Conservation (phyloP, 37 sponge, comb jelly and placozoan species). For the Chondrilla cf. caribensis region DNA sequence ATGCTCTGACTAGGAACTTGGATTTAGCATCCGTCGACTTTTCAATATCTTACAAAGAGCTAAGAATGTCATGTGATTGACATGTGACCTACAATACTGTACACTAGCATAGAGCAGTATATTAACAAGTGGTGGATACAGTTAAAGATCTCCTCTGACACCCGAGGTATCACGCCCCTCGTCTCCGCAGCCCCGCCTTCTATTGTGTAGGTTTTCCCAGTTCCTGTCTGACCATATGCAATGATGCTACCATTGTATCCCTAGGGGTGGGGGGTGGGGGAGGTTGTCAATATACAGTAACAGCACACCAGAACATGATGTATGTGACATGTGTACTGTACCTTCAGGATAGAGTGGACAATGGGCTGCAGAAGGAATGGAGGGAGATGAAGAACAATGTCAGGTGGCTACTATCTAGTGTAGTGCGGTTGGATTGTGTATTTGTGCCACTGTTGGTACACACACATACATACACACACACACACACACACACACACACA, state of each 20-base stretch:
- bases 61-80: neutral
- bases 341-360: conserved; percentile 6
- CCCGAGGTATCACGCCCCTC: conserved; percentile 81
- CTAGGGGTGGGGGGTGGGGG: neutral
- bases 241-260: conserved; percentile 85
- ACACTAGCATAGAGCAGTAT: no score
- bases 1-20: conserved; percentile 75
- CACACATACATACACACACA: no score
- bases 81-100: no score
- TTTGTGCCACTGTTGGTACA: no score
- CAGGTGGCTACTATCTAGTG: no score
- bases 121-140: no score
- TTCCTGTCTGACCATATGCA: conserved; percentile 92
- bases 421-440: no score
- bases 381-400: no score
- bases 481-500: no score
- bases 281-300: neutral
- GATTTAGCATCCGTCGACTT: conserved; percentile 49
- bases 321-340: neutral
- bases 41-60: conserved; percentile 55
- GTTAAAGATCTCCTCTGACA: conserved; percentile 73
- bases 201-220: conserved; percentile 89
- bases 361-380: neutral
- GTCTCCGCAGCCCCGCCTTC: conserved; percentile 58
- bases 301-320: neutral